Evolutionary conservation across 1,140 invertebrate genomes (phyloP), one percentile per base, ranked within the genome.

Genomic region (Leptinotarsa texana): DNA sequence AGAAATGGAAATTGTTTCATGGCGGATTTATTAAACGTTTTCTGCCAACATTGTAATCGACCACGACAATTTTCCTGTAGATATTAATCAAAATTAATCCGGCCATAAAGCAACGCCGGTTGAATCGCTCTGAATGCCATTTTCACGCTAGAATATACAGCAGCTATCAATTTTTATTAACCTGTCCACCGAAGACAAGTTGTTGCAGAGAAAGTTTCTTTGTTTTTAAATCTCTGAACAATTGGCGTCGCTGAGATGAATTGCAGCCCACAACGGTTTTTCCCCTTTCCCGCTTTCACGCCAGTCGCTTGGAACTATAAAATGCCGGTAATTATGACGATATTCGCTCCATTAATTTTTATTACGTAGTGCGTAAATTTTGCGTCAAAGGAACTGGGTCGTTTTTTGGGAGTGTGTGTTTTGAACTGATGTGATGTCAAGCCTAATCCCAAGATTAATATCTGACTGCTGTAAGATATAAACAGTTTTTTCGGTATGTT

Each of bases 31-130:
- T 42, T 42, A 57, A 57, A 57, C n/a, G 51, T 18, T 57, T 57
- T 57, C 15, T 57, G 15, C 6, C 15, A 18, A 6, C 51, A 57
- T 57, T 57, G 15, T 57, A 57, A 18, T 57, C 51, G n/a, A 18
- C 15, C 13, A 15, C 51, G 51, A 57, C 51, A 71, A 71, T 47
- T 71, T 71, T 61, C 18, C n/a, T 11, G 22, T 22, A 57, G 49
- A 68, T 47, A 77, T 77, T 77, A 77, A 77, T 77, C 76, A 77
- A 75, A 75, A 77, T 77, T 77, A 77, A 77, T 73, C 73, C 27
- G 48, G 73, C 63, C 74, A 75, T 77, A 27, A 42, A 27, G 15
- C 11, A 13, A 18, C 66, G 15, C n/a, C 63, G 63, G 21, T 15
- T 66, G 21, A 66, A 66, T 24, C 21, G 13, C 21, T 22, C 15